Evolutionary conservation across 1,140 invertebrate species (phyloP).

Genomic region (Ceratina calcarata): DNA sequence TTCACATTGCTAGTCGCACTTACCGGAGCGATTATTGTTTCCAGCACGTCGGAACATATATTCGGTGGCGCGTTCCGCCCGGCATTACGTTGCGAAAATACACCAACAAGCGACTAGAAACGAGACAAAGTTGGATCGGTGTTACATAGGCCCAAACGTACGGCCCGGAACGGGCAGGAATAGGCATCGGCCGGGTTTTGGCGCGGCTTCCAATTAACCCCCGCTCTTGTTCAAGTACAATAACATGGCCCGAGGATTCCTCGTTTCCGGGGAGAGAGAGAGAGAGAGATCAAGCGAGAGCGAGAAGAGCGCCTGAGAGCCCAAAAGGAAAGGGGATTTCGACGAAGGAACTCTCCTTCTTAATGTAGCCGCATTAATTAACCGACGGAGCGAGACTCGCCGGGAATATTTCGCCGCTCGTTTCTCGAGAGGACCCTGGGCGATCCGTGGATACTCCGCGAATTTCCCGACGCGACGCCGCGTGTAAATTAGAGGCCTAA

Average conservation of each 20-base stretch:
- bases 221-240: conserved; percentile 63
- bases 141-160: too few species aligned
- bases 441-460: conserved; percentile 15
- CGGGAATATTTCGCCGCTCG: conserved; percentile 57
- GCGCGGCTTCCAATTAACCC: conserved; percentile 68
- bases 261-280: conserved; percentile 10
- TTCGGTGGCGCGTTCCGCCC: conserved; percentile 49
- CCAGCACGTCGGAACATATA: conserved; percentile 40
- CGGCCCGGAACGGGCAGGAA: neutral
- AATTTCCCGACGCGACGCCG: conserved; percentile 12
- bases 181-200: conserved; percentile 50
- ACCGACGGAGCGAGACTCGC: conserved; percentile 57
- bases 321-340: conserved; percentile 15
- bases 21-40: conserved; percentile 45
- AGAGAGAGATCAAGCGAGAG: too few species aligned
- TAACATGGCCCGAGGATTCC: conserved; percentile 56
- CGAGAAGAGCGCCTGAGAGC: conserved; percentile 7
- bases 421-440: conserved; percentile 37
- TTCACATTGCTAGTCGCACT: conserved; percentile 22
- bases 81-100: conserved; percentile 58
- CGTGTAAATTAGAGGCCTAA: conserved; percentile 15
- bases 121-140: conserved; percentile 52
- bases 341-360: conserved; percentile 50
- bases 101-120: conserved; percentile 2
- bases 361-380: conserved; percentile 69